phyloP scores from a whole-genome alignment of 2,888 invertebrate genomes.

The Acanthosepion esculentum region DNA sequence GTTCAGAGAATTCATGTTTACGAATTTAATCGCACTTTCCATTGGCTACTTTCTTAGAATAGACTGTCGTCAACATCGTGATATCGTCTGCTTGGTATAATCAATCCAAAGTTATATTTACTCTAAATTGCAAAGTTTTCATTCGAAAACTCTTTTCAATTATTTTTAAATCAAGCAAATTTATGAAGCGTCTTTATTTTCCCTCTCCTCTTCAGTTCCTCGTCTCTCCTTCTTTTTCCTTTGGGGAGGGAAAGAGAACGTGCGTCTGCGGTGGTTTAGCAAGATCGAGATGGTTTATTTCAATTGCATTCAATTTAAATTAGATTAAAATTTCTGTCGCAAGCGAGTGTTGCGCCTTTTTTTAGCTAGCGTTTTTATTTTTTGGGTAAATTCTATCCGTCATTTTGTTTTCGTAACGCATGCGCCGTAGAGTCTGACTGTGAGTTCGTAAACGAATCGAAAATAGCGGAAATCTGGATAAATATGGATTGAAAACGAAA shows the following conservation, averaged over 20 bases:
- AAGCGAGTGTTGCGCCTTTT: not conserved
- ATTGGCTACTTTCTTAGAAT: not conserved
- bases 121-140: not conserved
- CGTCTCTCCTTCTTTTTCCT: not conserved
- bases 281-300: not conserved
- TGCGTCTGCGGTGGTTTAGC: not conserved
- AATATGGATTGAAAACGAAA: not conserved
- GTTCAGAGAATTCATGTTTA: not conserved
- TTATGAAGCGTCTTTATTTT: not conserved
- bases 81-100: not conserved
- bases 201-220: accelerated
- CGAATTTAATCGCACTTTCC: not conserved
- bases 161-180: not conserved
- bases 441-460: not conserved
- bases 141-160: not conserved
- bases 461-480: not conserved
- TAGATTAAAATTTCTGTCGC: not conserved
- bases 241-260: not conserved
- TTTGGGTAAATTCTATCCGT: not conserved
- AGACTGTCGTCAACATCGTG: not conserved
- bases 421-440: not conserved
- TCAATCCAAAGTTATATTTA: not conserved
- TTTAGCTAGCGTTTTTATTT: not conserved
- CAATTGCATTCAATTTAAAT: not conserved
- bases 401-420: not conserved